Percentiles rank a stretch among this genome's conserved stretches.
phyloP scores from a whole-genome alignment of 2,113 vertebrate genomes.

The Turnix velox region DNA sequence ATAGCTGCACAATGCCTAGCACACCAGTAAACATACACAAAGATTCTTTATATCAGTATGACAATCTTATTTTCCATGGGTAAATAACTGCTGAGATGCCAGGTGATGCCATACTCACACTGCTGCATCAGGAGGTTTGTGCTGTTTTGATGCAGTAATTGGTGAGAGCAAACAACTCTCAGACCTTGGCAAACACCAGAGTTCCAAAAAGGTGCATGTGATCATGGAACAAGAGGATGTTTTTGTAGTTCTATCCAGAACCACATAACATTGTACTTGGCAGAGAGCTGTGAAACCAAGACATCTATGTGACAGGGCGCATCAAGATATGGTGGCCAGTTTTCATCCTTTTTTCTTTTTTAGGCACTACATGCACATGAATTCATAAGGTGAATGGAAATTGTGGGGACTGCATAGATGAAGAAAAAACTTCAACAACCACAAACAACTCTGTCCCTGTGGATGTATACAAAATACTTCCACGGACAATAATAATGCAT shows the following conservation, averaged over 20 bases:
- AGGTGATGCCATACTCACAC: neutral
- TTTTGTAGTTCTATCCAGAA: neutral
- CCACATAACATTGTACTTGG: neutral
- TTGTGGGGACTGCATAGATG: neutral
- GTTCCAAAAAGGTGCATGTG: neutral
- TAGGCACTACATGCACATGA: neutral
- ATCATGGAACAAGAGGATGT: neutral
- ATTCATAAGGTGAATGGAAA: neutral
- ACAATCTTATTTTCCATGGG: neutral
- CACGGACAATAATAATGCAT: neutral
- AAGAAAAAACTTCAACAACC: neutral
- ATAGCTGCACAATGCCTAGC: neutral
- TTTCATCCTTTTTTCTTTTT: neutral
- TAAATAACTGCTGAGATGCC: neutral
- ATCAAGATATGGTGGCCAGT: no score
- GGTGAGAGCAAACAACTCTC: neutral
- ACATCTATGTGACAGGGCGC: no score
- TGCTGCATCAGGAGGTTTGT: neutral
- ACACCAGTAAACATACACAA: neutral
- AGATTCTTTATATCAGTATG: neutral
- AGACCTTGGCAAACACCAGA: neutral
- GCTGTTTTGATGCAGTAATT: neutral
- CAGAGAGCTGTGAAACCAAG: no score
- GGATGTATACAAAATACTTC: neutral
- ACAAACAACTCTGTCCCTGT: neutral